Evolutionary conservation across 35 echinoderm and acorn worm species (phyloP).

Genomic region (Hemicentrotus pulcherrimus): DNA sequence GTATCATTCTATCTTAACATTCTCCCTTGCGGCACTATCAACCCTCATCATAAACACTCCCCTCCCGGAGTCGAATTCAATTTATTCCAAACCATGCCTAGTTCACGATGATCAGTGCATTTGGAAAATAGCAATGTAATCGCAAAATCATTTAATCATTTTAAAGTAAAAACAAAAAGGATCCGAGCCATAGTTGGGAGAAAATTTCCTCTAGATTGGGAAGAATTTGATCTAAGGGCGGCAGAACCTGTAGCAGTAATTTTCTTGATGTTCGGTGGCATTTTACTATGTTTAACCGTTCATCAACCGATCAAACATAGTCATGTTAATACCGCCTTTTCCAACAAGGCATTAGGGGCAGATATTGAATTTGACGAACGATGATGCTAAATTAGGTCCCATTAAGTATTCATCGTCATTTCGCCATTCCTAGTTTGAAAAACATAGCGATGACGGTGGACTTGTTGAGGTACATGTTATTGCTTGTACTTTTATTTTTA

Average conservation of each 20-base stretch:
- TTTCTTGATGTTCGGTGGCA: slow-evolving; percentile 16
- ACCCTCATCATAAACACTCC: slow-evolving; percentile 22
- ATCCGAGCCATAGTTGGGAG: not conserved
- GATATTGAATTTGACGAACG: slow-evolving; percentile 18
- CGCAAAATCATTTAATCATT: not conserved
- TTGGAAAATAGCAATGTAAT: slow-evolving; percentile 51
- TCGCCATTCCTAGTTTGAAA: not conserved
- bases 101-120: slow-evolving; percentile 25
- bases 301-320: not conserved
- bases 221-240: slow-evolving; percentile 3
- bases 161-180: not conserved
- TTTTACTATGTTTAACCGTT: not conserved
- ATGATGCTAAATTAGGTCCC: slow-evolving; percentile 10
- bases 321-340: slow-evolving; percentile 30
- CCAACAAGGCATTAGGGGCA: not conserved
- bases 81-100: not conserved
- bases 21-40: not conserved
- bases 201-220: not conserved
- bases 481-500: not conserved
- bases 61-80: slow-evolving; percentile 22
- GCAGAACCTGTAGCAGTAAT: slow-evolving; percentile 48
- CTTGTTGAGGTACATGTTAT: not conserved
- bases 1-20: not conserved
- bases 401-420: not conserved
- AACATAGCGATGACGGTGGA: not conserved